phyloP scores from a whole-genome alignment of 2,888 invertebrate species.

The Adela reaumurella region DNA sequence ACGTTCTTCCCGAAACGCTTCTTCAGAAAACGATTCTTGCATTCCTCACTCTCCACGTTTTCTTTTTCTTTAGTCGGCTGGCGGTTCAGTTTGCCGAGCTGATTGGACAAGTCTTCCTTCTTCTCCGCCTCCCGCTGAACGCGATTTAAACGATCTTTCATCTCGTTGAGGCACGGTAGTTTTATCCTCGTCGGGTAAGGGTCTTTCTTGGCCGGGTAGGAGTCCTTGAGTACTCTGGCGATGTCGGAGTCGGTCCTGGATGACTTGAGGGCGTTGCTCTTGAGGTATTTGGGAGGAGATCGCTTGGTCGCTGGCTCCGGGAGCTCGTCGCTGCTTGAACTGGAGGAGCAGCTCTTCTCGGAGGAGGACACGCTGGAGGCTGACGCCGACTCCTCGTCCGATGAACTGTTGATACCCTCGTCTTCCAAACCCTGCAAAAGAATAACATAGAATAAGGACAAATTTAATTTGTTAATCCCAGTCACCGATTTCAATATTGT shows the following conservation, averaged over 20 bases:
- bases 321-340: slow-evolving; percentile 41
- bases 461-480: no score
- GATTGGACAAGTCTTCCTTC: neutral
- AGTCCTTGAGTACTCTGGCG: slow-evolving; percentile 25
- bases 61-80: neutral
- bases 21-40: slow-evolving; percentile 5
- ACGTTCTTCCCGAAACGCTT: slow-evolving; percentile 30
- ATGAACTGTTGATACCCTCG: slow-evolving; percentile 52
- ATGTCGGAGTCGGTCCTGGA: slow-evolving; percentile 48
- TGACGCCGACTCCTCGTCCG: slow-evolving; percentile 44
- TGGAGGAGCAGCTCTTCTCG: slow-evolving; percentile 47
- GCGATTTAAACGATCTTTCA: slow-evolving; percentile 27
- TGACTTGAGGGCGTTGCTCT: slow-evolving; percentile 39
- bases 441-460: slow-evolving; percentile 8
- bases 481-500: no score
- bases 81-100: neutral
- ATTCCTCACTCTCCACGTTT: neutral
- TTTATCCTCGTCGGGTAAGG: slow-evolving; percentile 15
- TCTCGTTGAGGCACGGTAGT: slow-evolving; percentile 25
- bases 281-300: slow-evolving; percentile 25
- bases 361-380: slow-evolving; percentile 44
- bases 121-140: slow-evolving; percentile 17
- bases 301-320: slow-evolving; percentile 32
- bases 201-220: slow-evolving; percentile 13
- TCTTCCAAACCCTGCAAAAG: slow-evolving; percentile 47